phyloP scores from a whole-genome alignment of 2,888 invertebrate genomes.

The Lymantria monacha region DNA sequence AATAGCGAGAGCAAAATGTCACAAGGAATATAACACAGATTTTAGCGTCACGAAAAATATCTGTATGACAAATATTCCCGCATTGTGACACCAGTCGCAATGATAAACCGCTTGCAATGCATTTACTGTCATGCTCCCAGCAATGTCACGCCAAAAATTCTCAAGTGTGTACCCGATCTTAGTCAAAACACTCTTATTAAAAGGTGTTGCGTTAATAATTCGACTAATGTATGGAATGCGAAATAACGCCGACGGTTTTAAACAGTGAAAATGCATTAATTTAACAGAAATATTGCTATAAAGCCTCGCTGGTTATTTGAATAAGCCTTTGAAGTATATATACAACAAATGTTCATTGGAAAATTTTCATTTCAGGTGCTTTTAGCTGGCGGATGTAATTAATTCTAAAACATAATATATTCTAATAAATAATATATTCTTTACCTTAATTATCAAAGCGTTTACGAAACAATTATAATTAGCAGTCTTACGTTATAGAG shows the following conservation, averaged over 20 bases:
- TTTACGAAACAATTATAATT: slow-evolving; percentile 9
- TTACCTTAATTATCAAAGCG: slow-evolving; percentile 13
- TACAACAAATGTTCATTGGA: slow-evolving; percentile 43
- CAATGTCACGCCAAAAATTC: not conserved
- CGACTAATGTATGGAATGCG: slow-evolving; percentile 39
- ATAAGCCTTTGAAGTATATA: slow-evolving; percentile 40
- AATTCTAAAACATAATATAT: slow-evolving; percentile 17
- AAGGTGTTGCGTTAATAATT: slow-evolving; percentile 43
- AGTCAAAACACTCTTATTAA: slow-evolving; percentile 23
- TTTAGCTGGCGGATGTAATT: slow-evolving; percentile 23
- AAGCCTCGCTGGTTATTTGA: slow-evolving; percentile 35
- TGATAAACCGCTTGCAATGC: slow-evolving; percentile 9
- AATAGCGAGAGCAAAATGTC: not conserved
- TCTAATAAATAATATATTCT: slow-evolving; percentile 16
- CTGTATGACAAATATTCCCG: slow-evolving; percentile 13
- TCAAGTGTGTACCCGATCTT: slow-evolving; percentile 15
- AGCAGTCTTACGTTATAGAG: not conserved
- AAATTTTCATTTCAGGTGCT: slow-evolving; percentile 33
- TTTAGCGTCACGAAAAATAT: slow-evolving; percentile 10
- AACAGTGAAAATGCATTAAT: slow-evolving; percentile 52
- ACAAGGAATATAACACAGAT: slow-evolving; percentile 2
- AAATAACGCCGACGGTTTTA: slow-evolving; percentile 37
- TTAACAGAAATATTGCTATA: slow-evolving; percentile 43
- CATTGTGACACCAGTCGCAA: slow-evolving; percentile 9
- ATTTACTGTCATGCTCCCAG: slow-evolving; percentile 2